A percentile compares a stretch with the other conserved stretches of the same genome.
phyloP scores from a whole-genome alignment of 2,113 vertebrate species.

The Megalops atlanticus region DNA sequence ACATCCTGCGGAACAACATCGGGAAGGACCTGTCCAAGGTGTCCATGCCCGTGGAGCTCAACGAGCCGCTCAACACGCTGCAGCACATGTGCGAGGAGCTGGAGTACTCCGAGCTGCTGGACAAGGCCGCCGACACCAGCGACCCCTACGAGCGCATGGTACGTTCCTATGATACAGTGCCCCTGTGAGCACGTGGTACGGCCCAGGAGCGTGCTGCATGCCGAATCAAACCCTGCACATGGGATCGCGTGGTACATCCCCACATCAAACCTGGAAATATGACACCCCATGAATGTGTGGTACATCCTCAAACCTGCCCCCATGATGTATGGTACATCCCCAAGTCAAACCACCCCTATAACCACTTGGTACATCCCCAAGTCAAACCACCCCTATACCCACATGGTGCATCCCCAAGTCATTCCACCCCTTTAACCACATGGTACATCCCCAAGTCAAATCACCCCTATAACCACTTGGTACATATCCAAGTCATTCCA shows the following conservation, averaged over 20 bases:
- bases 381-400: neutral
- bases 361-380: neutral
- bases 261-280: too few relatives aligned
- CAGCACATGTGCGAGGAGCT: constrained; percentile 98
- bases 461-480: neutral
- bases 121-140: constrained; percentile 90
- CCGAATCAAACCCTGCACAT: too few relatives aligned
- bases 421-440: neutral
- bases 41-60: constrained; percentile 98
- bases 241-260: too few relatives aligned
- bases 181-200: neutral
- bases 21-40: constrained; percentile 98
- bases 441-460: neutral
- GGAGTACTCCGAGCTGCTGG: constrained; percentile 96
- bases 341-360: neutral
- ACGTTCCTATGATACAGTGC: constrained; percentile 34
- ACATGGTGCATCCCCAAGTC: neutral
- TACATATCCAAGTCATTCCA: neutral
- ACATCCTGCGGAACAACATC: constrained; percentile 98
- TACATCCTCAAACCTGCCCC: constrained; percentile 71
- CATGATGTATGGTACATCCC: constrained; percentile 91
- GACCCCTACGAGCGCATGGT: constrained; percentile 97
- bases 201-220: too few relatives aligned
- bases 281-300: constrained; percentile 98
- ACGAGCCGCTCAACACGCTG: constrained; percentile 96